Conservation (phyloP, 2,888 invertebrate genomes). For the Ethmia dodecea region DNA sequence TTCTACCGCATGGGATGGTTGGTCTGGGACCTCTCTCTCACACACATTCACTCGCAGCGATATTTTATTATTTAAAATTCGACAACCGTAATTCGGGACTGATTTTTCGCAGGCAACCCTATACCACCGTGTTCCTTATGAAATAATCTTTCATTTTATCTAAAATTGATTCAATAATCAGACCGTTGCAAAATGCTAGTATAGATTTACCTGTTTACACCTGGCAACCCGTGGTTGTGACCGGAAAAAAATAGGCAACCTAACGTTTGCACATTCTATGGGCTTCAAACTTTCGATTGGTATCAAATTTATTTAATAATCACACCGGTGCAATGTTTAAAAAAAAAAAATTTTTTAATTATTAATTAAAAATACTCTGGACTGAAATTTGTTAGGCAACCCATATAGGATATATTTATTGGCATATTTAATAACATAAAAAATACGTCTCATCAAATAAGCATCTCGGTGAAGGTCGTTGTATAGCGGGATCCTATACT, state of each 20-base stretch:
- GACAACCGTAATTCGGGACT: too few relatives aligned
- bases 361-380: slow-evolving; percentile 2
- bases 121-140: slow-evolving; percentile 14
- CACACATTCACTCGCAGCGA: slow-evolving; percentile 15
- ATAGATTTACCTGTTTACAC: slow-evolving; percentile 15
- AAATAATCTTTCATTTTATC: slow-evolving; percentile 16
- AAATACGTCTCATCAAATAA: too few relatives aligned
- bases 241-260: slow-evolving; percentile 15
- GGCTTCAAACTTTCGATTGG: slow-evolving; percentile 20
- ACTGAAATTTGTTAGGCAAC: too few relatives aligned
- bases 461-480: slow-evolving; percentile 1
- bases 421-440: slow-evolving; percentile 1
- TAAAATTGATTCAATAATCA: slow-evolving; percentile 14
- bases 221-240: slow-evolving; percentile 14
- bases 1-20: slow-evolving; percentile 13
- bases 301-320: slow-evolving; percentile 10
- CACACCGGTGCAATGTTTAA: not conserved
- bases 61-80: slow-evolving; percentile 16
- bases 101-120: too few relatives aligned
- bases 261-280: too few relatives aligned
- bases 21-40: slow-evolving; percentile 12
- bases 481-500: not conserved
- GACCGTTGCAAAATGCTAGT: slow-evolving; percentile 9
- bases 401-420: slow-evolving; percentile 2
- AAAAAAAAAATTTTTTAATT: slow-evolving; percentile 1